Evolutionary conservation across 2,797 vertebrate genomes (phyloP), one percentile per base, ranked within the genome.

Genomic region (Etheostoma nigrum): DNA sequence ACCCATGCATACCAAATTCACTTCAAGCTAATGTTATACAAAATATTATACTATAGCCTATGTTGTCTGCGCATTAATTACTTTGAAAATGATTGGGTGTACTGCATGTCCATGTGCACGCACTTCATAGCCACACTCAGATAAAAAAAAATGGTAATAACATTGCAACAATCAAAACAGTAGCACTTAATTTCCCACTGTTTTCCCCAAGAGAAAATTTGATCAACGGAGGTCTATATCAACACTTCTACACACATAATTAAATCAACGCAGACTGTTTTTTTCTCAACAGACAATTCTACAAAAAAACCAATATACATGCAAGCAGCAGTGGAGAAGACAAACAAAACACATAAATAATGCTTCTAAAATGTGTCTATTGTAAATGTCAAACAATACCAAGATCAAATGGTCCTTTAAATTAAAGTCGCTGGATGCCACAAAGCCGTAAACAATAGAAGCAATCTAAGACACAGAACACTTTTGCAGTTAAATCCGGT

Each of bases 141-240:
- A 74, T 18, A 23, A 27, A 81, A 19, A 83, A 23, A 27, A 81
- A 19, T 82, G n/a, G 13, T 67, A 30, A 69, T 57, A 42, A 68
- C 21, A 40, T 60, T 71, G 71, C 61, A n/a, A 76, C 6, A 82
- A 84, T 86, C 58, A 86, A 53, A 79, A 42, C 57, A 49, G 49
- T 42, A 11, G 59, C 21, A 52, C n/a, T 77, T 79, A 3, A 66
- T 81, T 78, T 67, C 36, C 68, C 36, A 1, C 25, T n/a, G 54
- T 23, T 54, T 74, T 30, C 63, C 30, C 42, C 70, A 66, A 54
- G 52, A 72, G 62, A 79, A 45, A 44, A 63, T 76, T 76, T 68
- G 82, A 82, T 90, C 71, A 79, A 72, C 27, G 27, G 30, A 74
- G 53, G 16, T 52, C 47, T 15, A 18, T 13, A 27, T 18, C 42